Base-by-base conservation (phyloP, 2,888 invertebrate species). In the Archips xylosteana region DNA sequence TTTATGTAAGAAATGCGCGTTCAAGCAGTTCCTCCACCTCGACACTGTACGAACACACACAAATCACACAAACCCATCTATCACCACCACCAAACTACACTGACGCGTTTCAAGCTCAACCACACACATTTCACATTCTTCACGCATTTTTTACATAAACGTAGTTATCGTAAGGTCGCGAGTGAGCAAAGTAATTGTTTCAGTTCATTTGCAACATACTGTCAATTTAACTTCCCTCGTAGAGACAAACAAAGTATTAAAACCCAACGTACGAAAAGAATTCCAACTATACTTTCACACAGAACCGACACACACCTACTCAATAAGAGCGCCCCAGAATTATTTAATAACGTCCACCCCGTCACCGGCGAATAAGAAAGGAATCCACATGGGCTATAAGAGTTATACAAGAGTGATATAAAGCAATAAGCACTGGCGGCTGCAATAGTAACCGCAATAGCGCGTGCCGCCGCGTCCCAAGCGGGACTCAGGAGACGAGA, bases 381-480 rank as follows among this genome's bases (percentile, higher is more conserved):
- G 63, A 63, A 63, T 63, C 45, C 63, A 63, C 36, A 63, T 34
- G 34, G 10, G 64, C 36, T 34, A 64, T 65, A 54, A 51, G 36
- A 39, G 65, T 15, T 49, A 49, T 65, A 65, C 51, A 65, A 36
- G 51, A 65, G 45, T 36, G 62, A 34, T 45, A 62, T 62, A 62
- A 60, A 57, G 63, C 63, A 32, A 63, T 63, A 63, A 63, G 63
- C 63, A 45, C 32, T 12, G 57, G 32, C 65, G 47, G 73, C 65
- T 67, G 72, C 73, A 73, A 73, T 73, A 73, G 73, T 73, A 73
- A 73, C 73, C 73, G 73, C 73, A 69, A 69, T 73, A 64, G 36
- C 59, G 64, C 69, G 34, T 69, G 64, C 73, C 73, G 45, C 32
- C 63, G 47, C 63, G 63, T 45, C 32, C 23, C 23, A 23, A 13